phyloP scores from a whole-genome alignment of 2,113 vertebrate species.

The Stegastes partitus region DNA sequence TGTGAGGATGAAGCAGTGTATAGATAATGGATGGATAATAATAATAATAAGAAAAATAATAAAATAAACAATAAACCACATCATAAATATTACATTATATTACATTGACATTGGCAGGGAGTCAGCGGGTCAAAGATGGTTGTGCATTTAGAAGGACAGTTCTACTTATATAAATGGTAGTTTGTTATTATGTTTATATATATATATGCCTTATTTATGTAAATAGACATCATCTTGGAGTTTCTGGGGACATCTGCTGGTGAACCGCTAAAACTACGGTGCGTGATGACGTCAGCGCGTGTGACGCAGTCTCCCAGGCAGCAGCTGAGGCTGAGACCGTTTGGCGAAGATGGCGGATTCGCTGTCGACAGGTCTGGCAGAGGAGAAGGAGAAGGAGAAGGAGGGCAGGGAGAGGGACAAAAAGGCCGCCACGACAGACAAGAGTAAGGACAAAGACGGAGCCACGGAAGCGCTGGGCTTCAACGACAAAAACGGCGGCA shows the following conservation, averaged over 20 bases:
- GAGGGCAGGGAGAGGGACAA: constrained; percentile 76
- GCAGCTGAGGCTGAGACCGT: constrained; percentile 70
- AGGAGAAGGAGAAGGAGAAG: constrained; percentile 84
- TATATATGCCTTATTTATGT: no score
- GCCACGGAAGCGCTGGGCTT: constrained; percentile 80
- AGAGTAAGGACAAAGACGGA: constrained; percentile 59
- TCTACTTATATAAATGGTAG: no score
- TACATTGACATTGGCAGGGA: no score
- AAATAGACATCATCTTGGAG: neutral
- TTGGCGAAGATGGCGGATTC: constrained; percentile 87
- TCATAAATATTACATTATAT: no score
- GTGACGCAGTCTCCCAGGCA: constrained; percentile 71
- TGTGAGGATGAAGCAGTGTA: no score
- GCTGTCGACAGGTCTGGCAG: constrained; percentile 79
- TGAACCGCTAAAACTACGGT: neutral
- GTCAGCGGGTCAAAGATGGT: no score
- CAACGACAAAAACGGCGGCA: constrained; percentile 78
- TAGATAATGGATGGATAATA: no score
- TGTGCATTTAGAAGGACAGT: no score
- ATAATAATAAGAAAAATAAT: no score
- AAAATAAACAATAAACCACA: no score
- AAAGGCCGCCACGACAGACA: constrained; percentile 36
- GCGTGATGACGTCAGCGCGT: constrained; percentile 65
- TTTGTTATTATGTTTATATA: no score
- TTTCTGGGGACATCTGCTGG: constrained; percentile 37